A percentile compares a stretch with the other conserved stretches of the same genome.
phyloP scores from a whole-genome alignment of 2,888 invertebrate genomes.

The Polydesmus complanatus region DNA sequence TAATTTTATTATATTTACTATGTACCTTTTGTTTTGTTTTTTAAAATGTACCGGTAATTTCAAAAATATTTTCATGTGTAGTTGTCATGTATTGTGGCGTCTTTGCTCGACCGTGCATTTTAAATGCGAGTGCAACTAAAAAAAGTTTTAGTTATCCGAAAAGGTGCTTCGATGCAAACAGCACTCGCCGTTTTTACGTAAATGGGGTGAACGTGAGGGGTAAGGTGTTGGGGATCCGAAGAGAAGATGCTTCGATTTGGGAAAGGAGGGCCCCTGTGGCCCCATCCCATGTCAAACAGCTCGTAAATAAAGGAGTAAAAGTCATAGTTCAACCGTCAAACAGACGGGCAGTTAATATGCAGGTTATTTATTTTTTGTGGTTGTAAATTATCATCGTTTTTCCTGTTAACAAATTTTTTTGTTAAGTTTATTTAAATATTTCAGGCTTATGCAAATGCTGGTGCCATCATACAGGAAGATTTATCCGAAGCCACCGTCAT shows the following conservation, averaged over 20 bases:
- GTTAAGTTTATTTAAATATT: constrained; percentile 23
- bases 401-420: background rate
- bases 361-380: constrained; percentile 43
- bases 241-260: constrained; percentile 92
- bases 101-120: background rate
- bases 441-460: constrained; percentile 76
- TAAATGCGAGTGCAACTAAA: too few species aligned
- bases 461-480: constrained; percentile 88
- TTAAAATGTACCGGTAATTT: too few species aligned
- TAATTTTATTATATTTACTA: too few species aligned
- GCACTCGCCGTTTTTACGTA: background rate
- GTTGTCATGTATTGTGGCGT: background rate
- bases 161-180: too few species aligned
- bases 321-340: constrained; percentile 98
- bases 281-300: constrained; percentile 73
- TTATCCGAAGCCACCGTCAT: constrained; percentile 85
- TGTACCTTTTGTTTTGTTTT: too few species aligned
- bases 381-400: too few species aligned
- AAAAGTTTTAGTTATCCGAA: too few species aligned
- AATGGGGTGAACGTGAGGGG: constrained; percentile 27
- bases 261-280: constrained; percentile 88
- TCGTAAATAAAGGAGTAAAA: constrained; percentile 75
- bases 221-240: constrained; percentile 66
- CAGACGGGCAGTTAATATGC: constrained; percentile 92
- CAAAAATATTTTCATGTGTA: background rate